These are phyloP conservation scores for Lordiphosa mommai DNA, from an alignment of 1,140 invertebrate species.

Conservation along the genomic window DNA sequence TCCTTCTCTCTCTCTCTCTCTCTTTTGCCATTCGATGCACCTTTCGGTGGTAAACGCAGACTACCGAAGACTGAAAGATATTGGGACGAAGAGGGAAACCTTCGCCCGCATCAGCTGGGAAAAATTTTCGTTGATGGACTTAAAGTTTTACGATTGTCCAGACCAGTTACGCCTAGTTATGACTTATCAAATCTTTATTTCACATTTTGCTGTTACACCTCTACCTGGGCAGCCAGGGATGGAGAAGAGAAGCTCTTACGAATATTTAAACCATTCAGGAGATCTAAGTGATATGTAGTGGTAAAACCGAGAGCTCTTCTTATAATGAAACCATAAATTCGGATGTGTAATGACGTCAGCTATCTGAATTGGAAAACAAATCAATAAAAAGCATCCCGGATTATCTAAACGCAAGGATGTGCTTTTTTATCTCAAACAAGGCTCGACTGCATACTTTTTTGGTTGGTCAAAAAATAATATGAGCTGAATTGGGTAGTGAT, in stretches of 20 bases:
- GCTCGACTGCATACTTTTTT: too few species aligned
- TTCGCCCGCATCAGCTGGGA: conserved; percentile 21
- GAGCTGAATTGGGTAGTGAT: too few species aligned
- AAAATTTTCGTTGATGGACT: conserved; percentile 10
- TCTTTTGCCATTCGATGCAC: conserved; percentile 43
- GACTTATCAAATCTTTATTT: conserved; percentile 57
- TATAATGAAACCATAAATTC: too few species aligned
- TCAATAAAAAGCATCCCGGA: too few species aligned
- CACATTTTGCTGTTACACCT: too few species aligned
- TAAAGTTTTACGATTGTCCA: conserved; percentile 44
- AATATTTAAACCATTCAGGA: neutral
- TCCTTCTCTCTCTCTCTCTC: neutral
- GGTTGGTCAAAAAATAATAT: too few species aligned
- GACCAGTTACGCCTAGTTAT: conserved; percentile 66
- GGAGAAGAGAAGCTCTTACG: neutral
- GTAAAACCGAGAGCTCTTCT: too few species aligned
- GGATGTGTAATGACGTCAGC: too few species aligned
- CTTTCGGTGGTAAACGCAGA: conserved; percentile 18
- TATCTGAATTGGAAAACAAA: too few species aligned
- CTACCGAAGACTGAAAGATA: conserved; percentile 23
- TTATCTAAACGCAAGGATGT: too few species aligned
- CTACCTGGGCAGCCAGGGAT: conserved; percentile 13
- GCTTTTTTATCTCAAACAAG: too few species aligned
- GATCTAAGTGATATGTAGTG: too few species aligned
- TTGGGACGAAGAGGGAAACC: neutral